These are phyloP conservation scores for Centropus unirufus DNA, from an alignment of 2,113 vertebrate genomes.

Conservation along the genomic window DNA sequence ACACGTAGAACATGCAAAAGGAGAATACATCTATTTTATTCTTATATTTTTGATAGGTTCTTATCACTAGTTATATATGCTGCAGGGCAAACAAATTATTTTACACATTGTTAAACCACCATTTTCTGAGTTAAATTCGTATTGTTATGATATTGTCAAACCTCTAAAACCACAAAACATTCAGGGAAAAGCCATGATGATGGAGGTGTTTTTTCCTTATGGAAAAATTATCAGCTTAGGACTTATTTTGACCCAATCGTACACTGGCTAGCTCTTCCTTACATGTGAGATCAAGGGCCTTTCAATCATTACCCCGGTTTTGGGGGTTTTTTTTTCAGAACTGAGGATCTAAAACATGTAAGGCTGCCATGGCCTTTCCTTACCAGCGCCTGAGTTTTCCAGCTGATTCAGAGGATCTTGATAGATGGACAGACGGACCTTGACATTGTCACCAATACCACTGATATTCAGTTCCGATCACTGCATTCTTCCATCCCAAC, in stretches of 20 bases:
- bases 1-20: neutral
- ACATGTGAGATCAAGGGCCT: neutral
- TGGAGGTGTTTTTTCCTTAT: neutral
- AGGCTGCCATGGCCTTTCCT: neutral
- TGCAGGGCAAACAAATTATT: neutral
- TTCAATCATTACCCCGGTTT: neutral
- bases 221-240: neutral
- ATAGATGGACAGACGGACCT: neutral
- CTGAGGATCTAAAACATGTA: fast-evolving
- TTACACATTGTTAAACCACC: neutral
- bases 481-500: neutral
- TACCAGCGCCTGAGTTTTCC: neutral
- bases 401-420: neutral
- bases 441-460: neutral
- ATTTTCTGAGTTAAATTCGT: neutral
- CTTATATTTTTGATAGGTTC: neutral
- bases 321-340: neutral
- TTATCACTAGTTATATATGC: neutral
- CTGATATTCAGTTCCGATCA: neutral
- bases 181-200: neutral
- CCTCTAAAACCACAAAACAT: neutral
- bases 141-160: neutral
- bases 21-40: neutral
- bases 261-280: neutral
- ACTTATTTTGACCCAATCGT: neutral